Percentiles rank a stretch among this genome's conserved stretches.
phyloP scores from a whole-genome alignment of 2,113 vertebrate species.

The Osmerus mordax region DNA sequence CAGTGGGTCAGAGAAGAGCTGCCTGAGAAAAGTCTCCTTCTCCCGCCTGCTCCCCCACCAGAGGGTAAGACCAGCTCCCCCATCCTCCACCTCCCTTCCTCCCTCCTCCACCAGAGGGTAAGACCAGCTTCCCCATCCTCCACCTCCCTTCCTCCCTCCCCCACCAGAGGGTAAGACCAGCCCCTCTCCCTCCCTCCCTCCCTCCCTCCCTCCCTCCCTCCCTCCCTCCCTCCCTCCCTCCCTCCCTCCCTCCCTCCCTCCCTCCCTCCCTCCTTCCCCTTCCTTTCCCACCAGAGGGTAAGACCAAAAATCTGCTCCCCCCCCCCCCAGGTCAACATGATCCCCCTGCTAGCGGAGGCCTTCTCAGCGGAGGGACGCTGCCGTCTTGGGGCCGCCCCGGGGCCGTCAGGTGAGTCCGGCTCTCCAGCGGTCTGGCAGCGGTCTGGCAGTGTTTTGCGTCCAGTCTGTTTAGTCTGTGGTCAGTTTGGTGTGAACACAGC shows the following conservation, averaged over 20 bases:
- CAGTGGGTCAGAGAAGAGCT: constrained; percentile 67
- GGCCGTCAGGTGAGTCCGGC: constrained; percentile 77
- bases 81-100: not conserved
- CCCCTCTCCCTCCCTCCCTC: not conserved
- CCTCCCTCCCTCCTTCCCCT: not conserved
- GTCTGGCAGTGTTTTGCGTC: not conserved
- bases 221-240: not conserved
- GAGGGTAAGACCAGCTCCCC: constrained; percentile 71
- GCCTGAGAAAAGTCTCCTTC: constrained; percentile 72
- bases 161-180: constrained; percentile 79
- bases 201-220: not conserved
- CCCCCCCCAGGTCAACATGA: constrained; percentile 79
- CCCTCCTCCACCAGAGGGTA: not conserved
- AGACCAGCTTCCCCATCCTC: not conserved
- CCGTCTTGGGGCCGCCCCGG: constrained; percentile 59
- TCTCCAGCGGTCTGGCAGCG: not conserved
- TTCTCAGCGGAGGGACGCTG: constrained; percentile 85
- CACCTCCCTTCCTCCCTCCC: constrained; percentile 22
- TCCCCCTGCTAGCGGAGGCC: constrained; percentile 77
- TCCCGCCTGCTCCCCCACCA: constrained; percentile 72
- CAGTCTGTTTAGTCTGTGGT: no score
- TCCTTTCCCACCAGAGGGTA: not conserved
- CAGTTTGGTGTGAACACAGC: no score
- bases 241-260: not conserved
- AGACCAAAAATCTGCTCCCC: not conserved